Evolutionary conservation across 2,888 invertebrate genomes (phyloP).

Genomic region (Andrena bucephala): DNA sequence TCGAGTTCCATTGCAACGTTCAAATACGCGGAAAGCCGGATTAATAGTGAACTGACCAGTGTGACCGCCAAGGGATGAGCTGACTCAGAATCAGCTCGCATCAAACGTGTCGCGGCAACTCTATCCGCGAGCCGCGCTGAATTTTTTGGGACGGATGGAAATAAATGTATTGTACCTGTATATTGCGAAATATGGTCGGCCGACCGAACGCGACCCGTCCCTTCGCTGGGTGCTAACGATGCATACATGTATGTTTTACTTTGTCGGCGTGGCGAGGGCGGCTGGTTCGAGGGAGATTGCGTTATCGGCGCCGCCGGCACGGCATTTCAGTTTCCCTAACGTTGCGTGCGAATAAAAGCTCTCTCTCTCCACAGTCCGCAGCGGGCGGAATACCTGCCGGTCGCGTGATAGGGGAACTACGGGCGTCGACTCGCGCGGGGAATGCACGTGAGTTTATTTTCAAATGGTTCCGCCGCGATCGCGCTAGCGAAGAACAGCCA

Average conservation of each 20-base stretch:
- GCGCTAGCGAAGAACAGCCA: not conserved
- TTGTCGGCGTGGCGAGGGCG: conserved; percentile 38
- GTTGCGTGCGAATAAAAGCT: conserved; percentile 51
- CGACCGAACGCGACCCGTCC: no score
- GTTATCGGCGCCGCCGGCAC: conserved; percentile 44
- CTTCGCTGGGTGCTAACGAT: not conserved
- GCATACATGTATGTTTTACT: conserved; percentile 19
- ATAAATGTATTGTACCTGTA: no score
- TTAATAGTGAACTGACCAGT: no score
- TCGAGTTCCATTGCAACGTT: no score
- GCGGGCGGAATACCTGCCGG: conserved; percentile 18
- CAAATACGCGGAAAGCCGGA: no score
- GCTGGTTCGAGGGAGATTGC: conserved; percentile 52
- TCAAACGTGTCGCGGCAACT: no score
- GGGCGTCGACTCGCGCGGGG: not conserved
- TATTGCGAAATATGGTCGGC: no score
- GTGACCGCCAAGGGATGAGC: no score
- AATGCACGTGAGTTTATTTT: conserved; percentile 26
- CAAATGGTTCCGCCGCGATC: not conserved
- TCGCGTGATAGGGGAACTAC: conserved; percentile 16
- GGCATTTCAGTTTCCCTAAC: conserved; percentile 43
- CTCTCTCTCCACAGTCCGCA: not conserved
- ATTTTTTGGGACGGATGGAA: no score
- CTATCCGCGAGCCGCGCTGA: no score
- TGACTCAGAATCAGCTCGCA: no score